Conservation (phyloP, 2,113 vertebrate genomes). For the Sinocyclocheilus anophthalmus region DNA sequence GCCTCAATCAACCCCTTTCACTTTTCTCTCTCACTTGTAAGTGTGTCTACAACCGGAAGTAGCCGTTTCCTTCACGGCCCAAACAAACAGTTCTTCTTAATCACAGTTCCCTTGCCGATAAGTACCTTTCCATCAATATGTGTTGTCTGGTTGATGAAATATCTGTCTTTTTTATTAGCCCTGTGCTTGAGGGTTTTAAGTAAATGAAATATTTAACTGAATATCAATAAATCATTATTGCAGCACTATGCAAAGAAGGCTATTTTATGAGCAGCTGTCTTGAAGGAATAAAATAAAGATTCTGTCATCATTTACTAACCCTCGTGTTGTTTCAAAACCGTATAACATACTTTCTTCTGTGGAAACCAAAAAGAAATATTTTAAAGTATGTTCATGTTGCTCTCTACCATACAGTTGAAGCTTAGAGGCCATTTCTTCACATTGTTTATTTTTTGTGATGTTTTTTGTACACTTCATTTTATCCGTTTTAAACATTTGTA, state of each 20-base stretch:
- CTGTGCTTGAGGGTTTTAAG: not conserved
- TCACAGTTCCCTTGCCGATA: not conserved
- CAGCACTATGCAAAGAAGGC: not conserved
- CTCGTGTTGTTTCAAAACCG: not conserved
- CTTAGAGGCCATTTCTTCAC: not conserved
- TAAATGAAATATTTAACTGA: not conserved
- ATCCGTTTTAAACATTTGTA: too few species aligned
- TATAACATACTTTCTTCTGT: not conserved
- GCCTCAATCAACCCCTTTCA: conserved; percentile 5
- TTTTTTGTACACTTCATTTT: too few species aligned
- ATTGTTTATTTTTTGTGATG: not conserved
- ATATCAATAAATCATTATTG: not conserved
- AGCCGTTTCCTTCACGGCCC: conserved; percentile 35
- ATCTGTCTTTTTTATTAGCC: not conserved
- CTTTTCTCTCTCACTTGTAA: not conserved
- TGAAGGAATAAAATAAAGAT: not conserved
- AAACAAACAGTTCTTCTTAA: conserved; percentile 38
- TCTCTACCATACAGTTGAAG: not conserved
- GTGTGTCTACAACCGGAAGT: conserved; percentile 44
- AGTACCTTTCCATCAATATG: not conserved
- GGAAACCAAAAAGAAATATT: not conserved
- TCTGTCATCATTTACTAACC: not conserved
- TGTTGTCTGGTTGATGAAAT: not conserved
- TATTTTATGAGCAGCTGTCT: not conserved
- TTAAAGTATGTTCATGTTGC: not conserved